Base-by-base conservation (phyloP, 1,140 invertebrate species). In the Nixonia krombeini region DNA sequence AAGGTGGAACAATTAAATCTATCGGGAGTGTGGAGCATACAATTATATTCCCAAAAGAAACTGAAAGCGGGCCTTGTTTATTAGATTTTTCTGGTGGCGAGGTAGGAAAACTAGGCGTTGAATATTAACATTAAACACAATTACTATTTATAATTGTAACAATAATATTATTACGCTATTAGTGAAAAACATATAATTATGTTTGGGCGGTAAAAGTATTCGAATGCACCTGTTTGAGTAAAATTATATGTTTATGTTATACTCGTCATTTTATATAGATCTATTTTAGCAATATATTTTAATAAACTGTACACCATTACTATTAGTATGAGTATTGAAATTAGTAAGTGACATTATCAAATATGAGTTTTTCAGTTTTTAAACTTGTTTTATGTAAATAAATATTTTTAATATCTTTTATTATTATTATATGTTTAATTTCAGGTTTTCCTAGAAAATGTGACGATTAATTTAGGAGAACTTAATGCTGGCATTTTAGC, bases 1-100 rank as follows among this genome's bases (percentile, higher is more conserved):
- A 85, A 61, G 86, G 85, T n/a, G 85, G 86, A 9, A 74, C 51
- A 15, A 74, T 88, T 13, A 85, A 69, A 70, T 85, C 87, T 16
- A 75, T 87, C 26, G 31, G 62, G 15, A 52, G 47, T n/a, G 5
- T 21, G 15, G 62, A 79, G 4, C 17, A 51, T 1, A 82, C 73
- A 1, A 46, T 81, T 35, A 40, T 85, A 12, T 65, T 28, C 53
- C 76, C 76, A 12, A 67, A 62, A 18, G 79, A 83, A 46, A 76
- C 63, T n/a, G 70, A 76, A 50, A 70, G 63, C 33, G 70, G 75
- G 23, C 74, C 77, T 8, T 80, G 78, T 0, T 55, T 85, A 3
- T 67, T 85, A 5, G 82, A 85, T 49, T 82, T 85, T 65, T 81
- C 77, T 17, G 80, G 76, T 4, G 74, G 55, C 1, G 72, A 82